Conservation (phyloP, 2,797 vertebrate genomes). For the Masticophis lateralis region DNA sequence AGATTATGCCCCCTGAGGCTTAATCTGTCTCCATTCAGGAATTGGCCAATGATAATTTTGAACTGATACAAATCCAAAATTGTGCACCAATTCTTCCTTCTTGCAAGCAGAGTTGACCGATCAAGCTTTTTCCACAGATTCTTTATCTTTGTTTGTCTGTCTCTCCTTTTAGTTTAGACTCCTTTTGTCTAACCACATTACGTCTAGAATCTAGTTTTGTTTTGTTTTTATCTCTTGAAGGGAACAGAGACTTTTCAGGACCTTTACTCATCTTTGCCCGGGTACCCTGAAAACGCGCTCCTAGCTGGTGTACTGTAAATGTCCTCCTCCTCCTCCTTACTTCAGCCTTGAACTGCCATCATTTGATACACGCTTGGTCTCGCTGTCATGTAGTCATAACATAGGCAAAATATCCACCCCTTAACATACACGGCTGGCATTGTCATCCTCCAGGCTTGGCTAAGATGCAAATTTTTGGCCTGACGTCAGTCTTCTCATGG, state of each 20-base stretch:
- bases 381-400: slow-evolving; percentile 66
- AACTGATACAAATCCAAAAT: background rate
- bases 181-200: too few species aligned
- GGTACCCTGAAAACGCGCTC: background rate
- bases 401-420: background rate
- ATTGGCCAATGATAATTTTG: background rate
- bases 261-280: background rate
- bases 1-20: background rate
- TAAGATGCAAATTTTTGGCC: background rate
- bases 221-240: background rate
- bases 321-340: slow-evolving; percentile 22
- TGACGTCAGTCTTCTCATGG: background rate
- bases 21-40: background rate
- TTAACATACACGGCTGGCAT: background rate
- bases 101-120: background rate
- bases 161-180: background rate
- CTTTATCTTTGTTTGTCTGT: background rate
- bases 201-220: background rate
- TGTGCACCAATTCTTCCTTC: background rate
- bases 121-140: background rate
- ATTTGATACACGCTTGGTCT: slow-evolving; percentile 58
- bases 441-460: background rate
- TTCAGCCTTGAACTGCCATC: slow-evolving; percentile 55
- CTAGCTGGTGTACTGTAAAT: background rate
- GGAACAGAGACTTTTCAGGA: too few species aligned